Percentiles rank a stretch among this genome's conserved stretches.
Evolutionary conservation across 2,888 invertebrate species (phyloP).

Genomic region (Chrysolina americana): DNA sequence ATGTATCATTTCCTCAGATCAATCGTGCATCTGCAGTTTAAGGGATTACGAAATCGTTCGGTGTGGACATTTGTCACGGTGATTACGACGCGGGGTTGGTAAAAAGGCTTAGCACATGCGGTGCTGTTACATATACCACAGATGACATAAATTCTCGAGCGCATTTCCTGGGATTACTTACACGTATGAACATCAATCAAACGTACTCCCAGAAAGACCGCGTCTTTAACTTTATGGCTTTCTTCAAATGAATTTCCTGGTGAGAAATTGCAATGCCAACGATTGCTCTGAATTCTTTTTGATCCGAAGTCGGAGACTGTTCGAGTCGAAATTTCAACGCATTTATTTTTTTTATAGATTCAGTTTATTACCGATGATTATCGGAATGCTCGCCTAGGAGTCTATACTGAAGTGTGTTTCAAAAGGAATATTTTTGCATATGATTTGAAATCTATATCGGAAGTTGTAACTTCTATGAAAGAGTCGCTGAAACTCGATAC

Average conservation of each 20-base stretch:
- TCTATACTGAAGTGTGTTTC: too few species aligned
- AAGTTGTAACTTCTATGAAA: too few species aligned
- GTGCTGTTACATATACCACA: conserved; percentile 8
- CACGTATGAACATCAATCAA: conserved; percentile 17
- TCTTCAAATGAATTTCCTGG: background rate
- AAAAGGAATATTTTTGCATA: too few species aligned
- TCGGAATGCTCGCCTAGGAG: too few species aligned
- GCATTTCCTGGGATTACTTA: conserved; percentile 10
- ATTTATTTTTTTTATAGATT: too few species aligned
- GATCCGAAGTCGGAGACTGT: too few species aligned
- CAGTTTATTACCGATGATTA: too few species aligned
- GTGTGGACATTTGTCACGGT: conserved; percentile 9
- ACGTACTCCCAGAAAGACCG: background rate
- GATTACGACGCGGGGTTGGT: background rate
- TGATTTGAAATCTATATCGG: too few species aligned
- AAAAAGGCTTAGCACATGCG: conserved; percentile 6
- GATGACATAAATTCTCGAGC: conserved; percentile 12
- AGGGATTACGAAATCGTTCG: background rate
- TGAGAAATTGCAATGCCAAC: background rate
- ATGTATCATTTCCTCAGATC: too few species aligned
- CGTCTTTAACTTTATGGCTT: conserved; percentile 13
- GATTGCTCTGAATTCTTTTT: background rate
- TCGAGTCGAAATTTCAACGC: too few species aligned
- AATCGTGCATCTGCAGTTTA: too few species aligned
- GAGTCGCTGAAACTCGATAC: too few species aligned